phyloP scores from a whole-genome alignment of 2,888 invertebrate genomes.

The Dryococelus australis region DNA sequence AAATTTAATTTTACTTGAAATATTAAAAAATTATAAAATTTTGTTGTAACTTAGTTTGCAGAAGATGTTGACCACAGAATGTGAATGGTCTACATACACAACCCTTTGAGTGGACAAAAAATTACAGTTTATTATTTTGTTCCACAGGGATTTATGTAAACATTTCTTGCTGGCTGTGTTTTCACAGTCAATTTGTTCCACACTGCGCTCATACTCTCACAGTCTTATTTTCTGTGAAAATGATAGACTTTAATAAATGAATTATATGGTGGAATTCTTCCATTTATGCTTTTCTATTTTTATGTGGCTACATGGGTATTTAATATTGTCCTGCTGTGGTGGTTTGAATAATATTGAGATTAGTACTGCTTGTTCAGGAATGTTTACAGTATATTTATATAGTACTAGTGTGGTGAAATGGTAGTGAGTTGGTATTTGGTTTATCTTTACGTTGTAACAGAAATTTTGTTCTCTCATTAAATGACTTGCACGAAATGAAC shows the following conservation, averaged over 20 bases:
- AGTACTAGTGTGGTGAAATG: slow-evolving; percentile 18
- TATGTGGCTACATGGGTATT: background rate
- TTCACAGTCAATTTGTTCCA: background rate
- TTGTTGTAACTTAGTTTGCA: too few relatives aligned
- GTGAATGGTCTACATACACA: background rate
- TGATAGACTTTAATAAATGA: background rate
- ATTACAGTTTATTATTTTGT: background rate
- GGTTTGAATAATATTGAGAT: background rate
- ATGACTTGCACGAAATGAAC: slow-evolving; percentile 55
- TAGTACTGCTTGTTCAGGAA: background rate
- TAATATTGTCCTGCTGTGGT: background rate
- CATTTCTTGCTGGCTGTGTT: background rate
- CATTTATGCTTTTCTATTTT: background rate
- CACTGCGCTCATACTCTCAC: background rate
- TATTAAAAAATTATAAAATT: background rate
- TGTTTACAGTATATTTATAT: background rate
- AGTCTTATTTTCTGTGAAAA: background rate
- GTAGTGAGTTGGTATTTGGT: background rate
- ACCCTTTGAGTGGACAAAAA: background rate
- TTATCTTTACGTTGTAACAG: slow-evolving; percentile 20
- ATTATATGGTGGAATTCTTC: background rate
- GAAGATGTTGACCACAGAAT: too few relatives aligned
- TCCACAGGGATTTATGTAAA: background rate
- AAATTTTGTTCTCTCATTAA: slow-evolving; percentile 55
- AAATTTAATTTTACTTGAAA: background rate